phyloP scores from a whole-genome alignment of 2,888 invertebrate genomes.

The Laspeyria flexula region DNA sequence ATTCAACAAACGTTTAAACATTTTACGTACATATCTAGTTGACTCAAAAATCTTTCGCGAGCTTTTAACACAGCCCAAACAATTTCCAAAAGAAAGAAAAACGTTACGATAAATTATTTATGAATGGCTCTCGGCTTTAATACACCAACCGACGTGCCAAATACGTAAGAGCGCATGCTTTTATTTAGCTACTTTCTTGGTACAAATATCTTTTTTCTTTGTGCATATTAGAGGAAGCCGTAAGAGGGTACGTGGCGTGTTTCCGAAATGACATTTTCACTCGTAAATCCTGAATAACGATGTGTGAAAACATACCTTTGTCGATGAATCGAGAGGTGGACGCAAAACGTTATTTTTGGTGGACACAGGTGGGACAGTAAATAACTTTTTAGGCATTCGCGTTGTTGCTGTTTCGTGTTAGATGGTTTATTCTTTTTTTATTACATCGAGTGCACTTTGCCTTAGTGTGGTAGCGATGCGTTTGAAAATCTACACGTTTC shows the following conservation, averaged over 20 bases:
- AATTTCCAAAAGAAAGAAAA: conserved; percentile 65
- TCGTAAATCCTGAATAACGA: conserved; percentile 69
- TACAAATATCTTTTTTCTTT: conserved; percentile 72
- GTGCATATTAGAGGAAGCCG: conserved; percentile 74
- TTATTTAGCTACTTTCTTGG: conserved; percentile 60
- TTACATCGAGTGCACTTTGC: conserved; percentile 11
- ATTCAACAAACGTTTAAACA: conserved; percentile 20
- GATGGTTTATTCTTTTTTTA: conserved; percentile 19
- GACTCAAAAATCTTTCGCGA: conserved; percentile 49
- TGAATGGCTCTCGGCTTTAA: conserved; percentile 69
- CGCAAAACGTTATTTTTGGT: conserved; percentile 39
- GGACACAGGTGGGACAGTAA: conserved; percentile 37
- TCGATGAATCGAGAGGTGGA: conserved; percentile 48
- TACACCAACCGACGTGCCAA: conserved; percentile 63
- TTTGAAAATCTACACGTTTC: conserved; percentile 9
- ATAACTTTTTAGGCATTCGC: conserved; percentile 40
- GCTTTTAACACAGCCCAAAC: conserved; percentile 64
- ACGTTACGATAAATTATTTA: conserved; percentile 78
- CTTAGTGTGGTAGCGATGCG: conserved; percentile 18
- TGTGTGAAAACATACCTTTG: conserved; percentile 63
- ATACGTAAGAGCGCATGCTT: conserved; percentile 67
- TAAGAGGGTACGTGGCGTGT: conserved; percentile 69
- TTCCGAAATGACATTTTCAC: conserved; percentile 65
- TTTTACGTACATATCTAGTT: conserved; percentile 16
- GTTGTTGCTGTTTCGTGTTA: conserved; percentile 14